Conservation (phyloP, 2,797 vertebrate genomes). For the Alfaro cultratus region DNA sequence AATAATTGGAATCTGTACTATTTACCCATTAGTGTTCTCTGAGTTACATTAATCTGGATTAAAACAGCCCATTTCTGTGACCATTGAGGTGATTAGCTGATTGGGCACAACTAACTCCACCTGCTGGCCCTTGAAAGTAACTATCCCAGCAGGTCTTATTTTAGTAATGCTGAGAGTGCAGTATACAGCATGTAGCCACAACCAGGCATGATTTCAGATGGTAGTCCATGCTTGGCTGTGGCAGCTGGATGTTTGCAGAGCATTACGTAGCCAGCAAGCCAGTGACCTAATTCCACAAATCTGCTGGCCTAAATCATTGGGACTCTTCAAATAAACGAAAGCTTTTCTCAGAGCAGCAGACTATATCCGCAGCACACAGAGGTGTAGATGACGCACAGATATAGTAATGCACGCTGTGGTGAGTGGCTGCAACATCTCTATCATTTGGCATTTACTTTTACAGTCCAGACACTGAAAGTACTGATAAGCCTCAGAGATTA, state of each 20-base stretch:
- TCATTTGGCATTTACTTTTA: background rate
- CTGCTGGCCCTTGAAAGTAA: slow-evolving; percentile 20
- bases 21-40: slow-evolving; percentile 52
- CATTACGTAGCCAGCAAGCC: slow-evolving; percentile 68
- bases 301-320: slow-evolving; percentile 77
- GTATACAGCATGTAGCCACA: slow-evolving; percentile 10
- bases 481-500: background rate
- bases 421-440: background rate
- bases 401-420: background rate
- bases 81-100: slow-evolving; percentile 47
- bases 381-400: slow-evolving; percentile 57
- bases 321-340: slow-evolving; percentile 73
- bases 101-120: slow-evolving; percentile 24
- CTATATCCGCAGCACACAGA: slow-evolving; percentile 54
- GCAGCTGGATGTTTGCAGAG: slow-evolving; percentile 60
- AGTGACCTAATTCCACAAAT: slow-evolving; percentile 83
- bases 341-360: slow-evolving; percentile 60
- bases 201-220: slow-evolving; percentile 24
- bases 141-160: slow-evolving; percentile 3
- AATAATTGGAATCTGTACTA: slow-evolving; percentile 67
- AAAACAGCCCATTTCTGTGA: slow-evolving; percentile 63
- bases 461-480: background rate
- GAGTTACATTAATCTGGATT: slow-evolving; percentile 67
- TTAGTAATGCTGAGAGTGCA: slow-evolving; percentile 1
- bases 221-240: slow-evolving; percentile 34